Percentiles rank a stretch among this genome's conserved stretches.
phyloP scores from a whole-genome alignment of 2,888 invertebrate species.

The Gnatocerus cornutus region DNA sequence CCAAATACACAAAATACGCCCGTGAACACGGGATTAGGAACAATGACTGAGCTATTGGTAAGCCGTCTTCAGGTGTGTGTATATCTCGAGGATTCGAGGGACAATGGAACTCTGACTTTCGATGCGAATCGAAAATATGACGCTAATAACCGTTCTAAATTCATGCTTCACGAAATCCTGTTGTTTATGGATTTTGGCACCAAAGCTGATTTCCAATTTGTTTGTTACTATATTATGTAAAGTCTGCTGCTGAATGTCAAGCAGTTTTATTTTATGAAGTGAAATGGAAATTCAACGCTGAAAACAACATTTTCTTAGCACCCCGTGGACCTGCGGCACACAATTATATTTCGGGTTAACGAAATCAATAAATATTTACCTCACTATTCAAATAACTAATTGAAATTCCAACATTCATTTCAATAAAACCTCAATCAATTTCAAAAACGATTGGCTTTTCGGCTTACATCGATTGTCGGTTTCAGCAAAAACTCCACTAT shows the following conservation, averaged over 20 bases:
- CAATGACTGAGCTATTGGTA: slow-evolving; percentile 11
- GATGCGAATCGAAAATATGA: slow-evolving; percentile 33
- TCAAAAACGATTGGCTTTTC: too few relatives aligned
- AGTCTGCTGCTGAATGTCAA: slow-evolving; percentile 20
- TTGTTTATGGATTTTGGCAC: slow-evolving; percentile 45
- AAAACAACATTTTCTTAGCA: not conserved
- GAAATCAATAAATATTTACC: too few relatives aligned
- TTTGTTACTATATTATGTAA: slow-evolving; percentile 34
- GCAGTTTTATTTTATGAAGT: slow-evolving; percentile 29
- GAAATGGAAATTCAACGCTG: slow-evolving; percentile 15
- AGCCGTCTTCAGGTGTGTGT: slow-evolving; percentile 10
- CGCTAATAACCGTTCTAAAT: slow-evolving; percentile 38
- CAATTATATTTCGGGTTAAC: too few relatives aligned
- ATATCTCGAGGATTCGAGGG: slow-evolving; percentile 2
- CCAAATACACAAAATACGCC: slow-evolving; percentile 13
- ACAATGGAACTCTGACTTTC: slow-evolving; percentile 6
- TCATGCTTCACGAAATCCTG: slow-evolving; percentile 34
- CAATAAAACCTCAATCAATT: too few relatives aligned
- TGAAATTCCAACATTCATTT: too few relatives aligned
- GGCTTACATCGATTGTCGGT: too few relatives aligned
- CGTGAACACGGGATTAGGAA: slow-evolving; percentile 20
- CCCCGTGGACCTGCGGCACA: too few relatives aligned
- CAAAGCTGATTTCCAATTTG: slow-evolving; percentile 31
- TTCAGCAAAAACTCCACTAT: not conserved
- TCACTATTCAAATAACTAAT: too few relatives aligned